Evolutionary conservation across 2,797 vertebrate genomes (phyloP).

Genomic region (Falco novaeseelandiae): DNA sequence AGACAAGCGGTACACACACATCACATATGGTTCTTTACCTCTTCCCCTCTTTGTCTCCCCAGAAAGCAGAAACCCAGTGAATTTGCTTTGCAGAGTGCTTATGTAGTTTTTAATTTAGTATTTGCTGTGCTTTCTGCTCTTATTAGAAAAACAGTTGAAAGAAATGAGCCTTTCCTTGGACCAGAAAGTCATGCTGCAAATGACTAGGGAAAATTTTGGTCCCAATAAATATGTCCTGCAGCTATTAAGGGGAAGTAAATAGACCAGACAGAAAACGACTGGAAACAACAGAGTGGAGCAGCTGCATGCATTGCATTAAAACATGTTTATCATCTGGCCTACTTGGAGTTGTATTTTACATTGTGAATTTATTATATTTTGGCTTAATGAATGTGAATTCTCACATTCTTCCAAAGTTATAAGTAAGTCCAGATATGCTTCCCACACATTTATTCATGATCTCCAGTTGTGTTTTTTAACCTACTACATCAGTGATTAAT

Average conservation of each 20-base stretch:
- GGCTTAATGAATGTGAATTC: constrained; percentile 55
- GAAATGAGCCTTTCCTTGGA: constrained; percentile 19
- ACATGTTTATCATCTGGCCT: constrained; percentile 47
- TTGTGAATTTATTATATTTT: constrained; percentile 57
- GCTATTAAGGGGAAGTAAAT: constrained; percentile 50
- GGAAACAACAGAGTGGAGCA: constrained; percentile 44
- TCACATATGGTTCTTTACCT: not conserved
- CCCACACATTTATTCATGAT: constrained; percentile 27
- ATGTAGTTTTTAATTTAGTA: not conserved
- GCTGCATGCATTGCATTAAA: constrained; percentile 49
- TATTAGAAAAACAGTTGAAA: constrained; percentile 39
- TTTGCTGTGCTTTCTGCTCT: not conserved
- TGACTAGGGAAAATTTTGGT: constrained; percentile 30
- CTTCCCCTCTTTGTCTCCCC: not conserved
- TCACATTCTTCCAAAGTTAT: constrained; percentile 50
- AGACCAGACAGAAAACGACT: constrained; percentile 39
- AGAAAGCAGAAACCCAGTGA: not conserved
- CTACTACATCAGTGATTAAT: not conserved
- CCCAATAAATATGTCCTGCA: constrained; percentile 45
- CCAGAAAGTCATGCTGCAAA: constrained; percentile 19
- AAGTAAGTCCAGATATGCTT: constrained; percentile 40
- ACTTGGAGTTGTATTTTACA: constrained; percentile 47
- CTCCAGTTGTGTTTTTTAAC: constrained; percentile 8
- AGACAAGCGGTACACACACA: not conserved
- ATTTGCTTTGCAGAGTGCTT: not conserved